Conservation (phyloP, 2,113 vertebrate genomes). For the Chlamydotis undulata region DNA sequence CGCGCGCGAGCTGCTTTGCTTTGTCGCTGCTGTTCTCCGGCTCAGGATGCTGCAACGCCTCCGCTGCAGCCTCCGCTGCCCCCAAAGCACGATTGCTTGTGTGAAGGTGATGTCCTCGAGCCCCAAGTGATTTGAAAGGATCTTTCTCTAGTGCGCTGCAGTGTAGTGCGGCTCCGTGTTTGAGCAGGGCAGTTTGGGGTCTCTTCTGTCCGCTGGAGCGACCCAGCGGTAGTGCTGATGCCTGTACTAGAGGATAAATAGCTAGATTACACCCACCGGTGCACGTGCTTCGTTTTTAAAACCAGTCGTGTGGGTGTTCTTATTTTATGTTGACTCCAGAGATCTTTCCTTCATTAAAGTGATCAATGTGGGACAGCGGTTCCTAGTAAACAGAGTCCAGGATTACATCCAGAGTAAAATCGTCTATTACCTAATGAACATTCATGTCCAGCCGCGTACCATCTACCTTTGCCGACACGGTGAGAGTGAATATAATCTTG, state of each 20-base stretch:
- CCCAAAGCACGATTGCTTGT: neutral
- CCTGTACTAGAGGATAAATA: neutral
- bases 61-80: neutral
- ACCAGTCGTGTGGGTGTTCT: neutral
- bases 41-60: neutral
- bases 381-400: constrained; percentile 93
- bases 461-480: constrained; percentile 97
- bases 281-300: neutral
- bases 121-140: neutral
- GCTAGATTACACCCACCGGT: neutral
- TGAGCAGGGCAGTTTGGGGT: neutral
- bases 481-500: constrained; percentile 89
- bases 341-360: constrained; percentile 96
- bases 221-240: neutral
- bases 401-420: constrained; percentile 99
- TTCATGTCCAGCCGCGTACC: constrained; percentile 93
- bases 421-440: constrained; percentile 99
- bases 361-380: constrained; percentile 94
- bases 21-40: neutral
- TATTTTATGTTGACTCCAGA: constrained; percentile 69
- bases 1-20: neutral
- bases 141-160: neutral
- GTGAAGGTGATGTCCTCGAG: neutral
- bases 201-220: neutral
- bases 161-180: neutral